Evolutionary conservation across 2,797 vertebrate genomes (phyloP).

Genomic region (Rousettus madagascariensis): DNA sequence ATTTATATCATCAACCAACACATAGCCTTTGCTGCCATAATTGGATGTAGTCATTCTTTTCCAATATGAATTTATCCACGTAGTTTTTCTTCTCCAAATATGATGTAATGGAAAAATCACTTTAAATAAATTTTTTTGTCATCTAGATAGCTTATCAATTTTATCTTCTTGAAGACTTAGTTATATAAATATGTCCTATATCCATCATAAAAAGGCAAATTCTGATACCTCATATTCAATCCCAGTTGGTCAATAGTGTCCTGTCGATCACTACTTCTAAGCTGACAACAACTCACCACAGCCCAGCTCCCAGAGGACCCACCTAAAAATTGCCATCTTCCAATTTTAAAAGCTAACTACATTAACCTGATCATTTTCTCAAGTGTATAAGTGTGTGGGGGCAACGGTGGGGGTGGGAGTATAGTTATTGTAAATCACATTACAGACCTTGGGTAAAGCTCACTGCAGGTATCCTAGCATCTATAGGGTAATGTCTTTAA

Average conservation of each 20-base stretch:
- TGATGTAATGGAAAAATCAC: background rate
- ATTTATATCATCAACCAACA: background rate
- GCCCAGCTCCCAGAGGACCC: background rate
- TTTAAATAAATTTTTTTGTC: background rate
- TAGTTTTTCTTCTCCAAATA: background rate
- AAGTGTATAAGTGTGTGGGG: background rate
- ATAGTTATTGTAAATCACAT: constrained; percentile 22
- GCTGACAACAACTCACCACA: background rate
- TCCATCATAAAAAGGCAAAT: background rate
- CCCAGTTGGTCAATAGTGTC: background rate
- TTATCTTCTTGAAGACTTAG: background rate
- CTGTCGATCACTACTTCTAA: background rate
- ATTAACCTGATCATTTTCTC: constrained; percentile 39
- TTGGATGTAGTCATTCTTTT: background rate
- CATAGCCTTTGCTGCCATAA: background rate
- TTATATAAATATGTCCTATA: background rate
- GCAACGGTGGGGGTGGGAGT: background rate
- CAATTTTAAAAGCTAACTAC: background rate
- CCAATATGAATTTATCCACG: background rate
- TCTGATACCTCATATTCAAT: background rate
- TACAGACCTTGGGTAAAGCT: background rate
- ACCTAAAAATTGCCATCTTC: constrained; percentile 33
- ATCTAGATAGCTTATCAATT: background rate
- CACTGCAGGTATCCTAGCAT: background rate
- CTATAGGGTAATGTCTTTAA: background rate